These are phyloP conservation scores for Zeugodacus cucurbitae DNA, from an alignment of 1,140 invertebrate species.

Conservation along the genomic window DNA sequence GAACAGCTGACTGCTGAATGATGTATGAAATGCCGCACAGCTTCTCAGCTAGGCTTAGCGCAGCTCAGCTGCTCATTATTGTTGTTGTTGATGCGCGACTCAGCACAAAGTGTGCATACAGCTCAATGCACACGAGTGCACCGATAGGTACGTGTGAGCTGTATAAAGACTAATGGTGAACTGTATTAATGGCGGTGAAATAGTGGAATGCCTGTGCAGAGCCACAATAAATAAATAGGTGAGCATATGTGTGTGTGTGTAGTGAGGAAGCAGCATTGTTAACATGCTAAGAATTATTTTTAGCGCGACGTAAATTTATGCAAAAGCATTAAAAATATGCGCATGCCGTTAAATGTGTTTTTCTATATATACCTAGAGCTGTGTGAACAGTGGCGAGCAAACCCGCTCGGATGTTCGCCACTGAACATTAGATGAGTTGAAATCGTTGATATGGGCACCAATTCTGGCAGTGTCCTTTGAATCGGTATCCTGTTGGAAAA, in stretches of 20 bases:
- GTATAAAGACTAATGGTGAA: not conserved
- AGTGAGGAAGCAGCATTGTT: too few relatives aligned
- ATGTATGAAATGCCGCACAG: not conserved
- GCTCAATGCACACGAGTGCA: conserved; percentile 26
- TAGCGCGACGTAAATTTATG: too few relatives aligned
- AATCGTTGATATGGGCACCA: too few relatives aligned
- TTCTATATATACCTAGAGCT: not conserved
- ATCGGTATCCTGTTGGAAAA: too few relatives aligned
- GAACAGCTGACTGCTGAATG: not conserved
- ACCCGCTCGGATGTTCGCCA: too few relatives aligned
- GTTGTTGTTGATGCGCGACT: not conserved
- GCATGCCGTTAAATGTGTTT: too few relatives aligned
- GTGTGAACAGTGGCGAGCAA: too few relatives aligned
- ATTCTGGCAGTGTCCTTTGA: too few relatives aligned
- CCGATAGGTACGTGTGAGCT: not conserved
- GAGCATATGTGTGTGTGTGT: not conserved
- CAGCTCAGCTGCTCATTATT: not conserved
- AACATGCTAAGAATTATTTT: too few relatives aligned
- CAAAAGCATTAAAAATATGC: too few relatives aligned
- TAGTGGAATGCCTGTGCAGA: not conserved
- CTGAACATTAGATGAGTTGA: too few relatives aligned
- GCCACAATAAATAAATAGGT: not conserved
- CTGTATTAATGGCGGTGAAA: not conserved
- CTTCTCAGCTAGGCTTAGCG: not conserved
- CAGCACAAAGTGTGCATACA: conserved; percentile 1